These are phyloP conservation scores for Lasioglossum calceatum DNA, from an alignment of 2,888 invertebrate species.

Conservation along the genomic window DNA sequence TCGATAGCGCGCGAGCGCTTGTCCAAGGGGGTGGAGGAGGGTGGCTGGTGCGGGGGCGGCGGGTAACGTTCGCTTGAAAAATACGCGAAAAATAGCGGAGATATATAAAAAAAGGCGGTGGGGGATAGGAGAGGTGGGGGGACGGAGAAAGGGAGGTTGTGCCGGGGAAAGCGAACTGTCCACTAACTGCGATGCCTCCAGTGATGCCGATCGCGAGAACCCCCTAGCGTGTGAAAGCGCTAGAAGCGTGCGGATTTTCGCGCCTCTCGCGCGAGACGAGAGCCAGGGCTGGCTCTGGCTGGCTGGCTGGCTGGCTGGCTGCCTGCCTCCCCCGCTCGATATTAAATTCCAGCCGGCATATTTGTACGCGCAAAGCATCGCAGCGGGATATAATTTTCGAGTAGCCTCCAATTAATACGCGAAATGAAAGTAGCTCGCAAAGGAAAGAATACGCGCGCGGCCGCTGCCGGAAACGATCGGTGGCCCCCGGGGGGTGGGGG, in stretches of 20 bases:
- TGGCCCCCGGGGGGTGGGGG: slow-evolving; percentile 32
- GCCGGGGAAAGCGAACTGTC: slow-evolving; percentile 48
- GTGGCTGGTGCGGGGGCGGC: neutral
- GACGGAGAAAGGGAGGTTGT: neutral
- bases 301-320: neutral
- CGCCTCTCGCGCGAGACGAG: slow-evolving; percentile 60
- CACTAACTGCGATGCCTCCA: slow-evolving; percentile 53
- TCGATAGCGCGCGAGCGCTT: slow-evolving; percentile 51
- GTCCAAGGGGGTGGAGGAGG: neutral
- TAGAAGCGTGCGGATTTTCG: slow-evolving; percentile 68
- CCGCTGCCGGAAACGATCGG: slow-evolving; percentile 52
- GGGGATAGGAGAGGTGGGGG: neutral
- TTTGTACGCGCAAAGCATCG: slow-evolving; percentile 71
- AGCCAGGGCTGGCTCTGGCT: neutral
- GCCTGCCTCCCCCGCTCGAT: slow-evolving; percentile 38
- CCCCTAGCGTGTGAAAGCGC: slow-evolving; percentile 53
- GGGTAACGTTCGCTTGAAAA: slow-evolving; percentile 53
- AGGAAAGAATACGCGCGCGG: slow-evolving; percentile 57
- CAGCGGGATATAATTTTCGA: slow-evolving; percentile 75
- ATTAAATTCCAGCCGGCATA: slow-evolving; percentile 72
- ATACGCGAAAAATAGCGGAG: slow-evolving; percentile 61
- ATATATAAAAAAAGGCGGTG: slow-evolving; percentile 19
- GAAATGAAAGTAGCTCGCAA: slow-evolving; percentile 72
- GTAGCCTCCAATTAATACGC: slow-evolving; percentile 77
- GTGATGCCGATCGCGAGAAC: slow-evolving; percentile 55